phyloP scores from a whole-genome alignment of 1,140 invertebrate genomes.

The Caerostris darwini region DNA sequence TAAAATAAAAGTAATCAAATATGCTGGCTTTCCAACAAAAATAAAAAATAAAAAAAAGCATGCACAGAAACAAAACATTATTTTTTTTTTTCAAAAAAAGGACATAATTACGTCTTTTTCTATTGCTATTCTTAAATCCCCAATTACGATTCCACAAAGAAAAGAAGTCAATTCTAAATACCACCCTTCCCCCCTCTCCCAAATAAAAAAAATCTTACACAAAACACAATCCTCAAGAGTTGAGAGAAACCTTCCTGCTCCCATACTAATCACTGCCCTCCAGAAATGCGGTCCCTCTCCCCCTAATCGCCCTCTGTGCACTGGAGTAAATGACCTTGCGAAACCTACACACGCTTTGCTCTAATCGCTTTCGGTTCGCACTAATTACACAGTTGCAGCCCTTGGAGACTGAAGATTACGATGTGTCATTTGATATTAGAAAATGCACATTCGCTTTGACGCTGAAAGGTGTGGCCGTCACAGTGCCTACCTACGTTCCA shows the following conservation, averaged over 20 bases:
- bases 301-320: neutral
- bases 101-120: neutral
- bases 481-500: conserved; percentile 27
- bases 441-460: conserved; percentile 31
- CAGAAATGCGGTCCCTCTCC: conserved; percentile 7
- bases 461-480: conserved; percentile 49
- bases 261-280: neutral
- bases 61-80: neutral
- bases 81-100: too few species aligned
- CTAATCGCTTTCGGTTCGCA: conserved; percentile 11
- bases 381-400: conserved; percentile 22
- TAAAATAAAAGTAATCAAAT: too few species aligned
- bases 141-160: neutral
- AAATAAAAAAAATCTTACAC: neutral
- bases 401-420: conserved; percentile 47
- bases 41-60: too few species aligned
- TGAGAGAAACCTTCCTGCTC: neutral
- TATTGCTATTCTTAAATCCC: neutral
- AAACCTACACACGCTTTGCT: conserved; percentile 39
- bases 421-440: conserved; percentile 69
- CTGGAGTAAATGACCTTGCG: conserved; percentile 55
- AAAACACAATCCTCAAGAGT: neutral
- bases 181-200: too few species aligned
- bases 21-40: too few species aligned
- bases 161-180: neutral